phyloP scores from a whole-genome alignment of 2,113 vertebrate genomes.

The Oreotrochilus melanogaster region DNA sequence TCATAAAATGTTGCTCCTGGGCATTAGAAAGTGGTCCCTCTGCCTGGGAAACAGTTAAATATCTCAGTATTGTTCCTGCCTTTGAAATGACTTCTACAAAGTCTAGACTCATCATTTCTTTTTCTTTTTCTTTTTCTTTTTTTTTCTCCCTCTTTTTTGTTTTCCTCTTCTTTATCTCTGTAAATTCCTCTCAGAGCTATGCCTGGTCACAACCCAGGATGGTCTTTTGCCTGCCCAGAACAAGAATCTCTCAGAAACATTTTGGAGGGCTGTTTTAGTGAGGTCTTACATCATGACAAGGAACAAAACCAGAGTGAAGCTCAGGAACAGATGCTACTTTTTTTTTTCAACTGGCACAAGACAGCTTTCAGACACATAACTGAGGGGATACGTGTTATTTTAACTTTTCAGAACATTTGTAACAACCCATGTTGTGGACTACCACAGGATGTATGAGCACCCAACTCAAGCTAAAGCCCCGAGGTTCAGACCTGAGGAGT shows the following conservation, averaged over 20 bases:
- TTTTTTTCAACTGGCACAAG: not conserved
- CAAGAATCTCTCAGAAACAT: not conserved
- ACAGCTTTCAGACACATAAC: not conserved
- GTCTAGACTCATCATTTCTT: not conserved
- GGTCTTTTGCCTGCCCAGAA: not conserved
- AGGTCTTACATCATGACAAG: fast-evolving
- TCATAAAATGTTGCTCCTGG: not conserved
- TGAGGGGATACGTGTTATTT: not conserved
- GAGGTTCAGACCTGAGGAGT: not conserved
- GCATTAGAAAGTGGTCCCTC: no score
- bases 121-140: not conserved
- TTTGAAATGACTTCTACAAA: not conserved
- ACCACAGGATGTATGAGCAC: not conserved
- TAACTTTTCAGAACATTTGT: not conserved
- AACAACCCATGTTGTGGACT: not conserved
- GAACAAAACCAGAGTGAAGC: not conserved
- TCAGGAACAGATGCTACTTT: not conserved
- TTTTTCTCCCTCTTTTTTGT: not conserved
- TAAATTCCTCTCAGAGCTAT: not conserved
- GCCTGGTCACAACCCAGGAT: fast-evolving
- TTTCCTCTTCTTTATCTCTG: not conserved
- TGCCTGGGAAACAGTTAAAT: not conserved
- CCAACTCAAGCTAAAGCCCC: not conserved
- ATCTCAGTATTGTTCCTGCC: not conserved
- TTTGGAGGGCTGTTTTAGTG: not conserved